phyloP scores from a whole-genome alignment of 2,888 invertebrate genomes.

The Eupithecia dodoneata region DNA sequence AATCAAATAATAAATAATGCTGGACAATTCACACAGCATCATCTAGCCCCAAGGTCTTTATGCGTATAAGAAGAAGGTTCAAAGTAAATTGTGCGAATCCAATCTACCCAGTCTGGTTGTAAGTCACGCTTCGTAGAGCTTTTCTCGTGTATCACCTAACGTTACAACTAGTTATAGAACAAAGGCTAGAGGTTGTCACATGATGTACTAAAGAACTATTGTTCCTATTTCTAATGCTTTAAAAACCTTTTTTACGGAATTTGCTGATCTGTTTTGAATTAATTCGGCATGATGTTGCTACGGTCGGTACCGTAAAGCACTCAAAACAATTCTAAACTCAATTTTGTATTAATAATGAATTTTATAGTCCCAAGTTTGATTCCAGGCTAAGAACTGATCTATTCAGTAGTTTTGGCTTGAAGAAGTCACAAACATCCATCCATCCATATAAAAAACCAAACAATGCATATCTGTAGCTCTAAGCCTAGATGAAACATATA shows the following conservation, averaged over 20 bases:
- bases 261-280: neutral
- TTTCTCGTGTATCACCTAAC: constrained; percentile 33
- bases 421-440: too few species aligned
- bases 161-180: constrained; percentile 55
- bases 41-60: neutral
- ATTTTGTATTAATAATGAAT: too few species aligned
- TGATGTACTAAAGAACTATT: constrained; percentile 28
- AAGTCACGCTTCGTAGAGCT: constrained; percentile 44
- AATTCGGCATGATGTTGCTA: neutral
- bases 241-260: neutral
- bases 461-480: too few species aligned
- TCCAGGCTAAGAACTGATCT: too few species aligned
- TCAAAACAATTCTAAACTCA: neutral
- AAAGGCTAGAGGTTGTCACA: constrained; percentile 35
- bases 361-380: too few species aligned
- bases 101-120: neutral
- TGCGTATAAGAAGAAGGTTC: neutral
- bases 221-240: neutral
- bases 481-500: too few species aligned
- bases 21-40: too few species aligned
- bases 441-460: too few species aligned
- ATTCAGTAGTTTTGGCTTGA: too few species aligned
- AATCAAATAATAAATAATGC: too few species aligned
- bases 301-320: too few species aligned
- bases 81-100: neutral